Base-by-base conservation (phyloP, 2,113 vertebrate species). In the Epinephelus moara region DNA sequence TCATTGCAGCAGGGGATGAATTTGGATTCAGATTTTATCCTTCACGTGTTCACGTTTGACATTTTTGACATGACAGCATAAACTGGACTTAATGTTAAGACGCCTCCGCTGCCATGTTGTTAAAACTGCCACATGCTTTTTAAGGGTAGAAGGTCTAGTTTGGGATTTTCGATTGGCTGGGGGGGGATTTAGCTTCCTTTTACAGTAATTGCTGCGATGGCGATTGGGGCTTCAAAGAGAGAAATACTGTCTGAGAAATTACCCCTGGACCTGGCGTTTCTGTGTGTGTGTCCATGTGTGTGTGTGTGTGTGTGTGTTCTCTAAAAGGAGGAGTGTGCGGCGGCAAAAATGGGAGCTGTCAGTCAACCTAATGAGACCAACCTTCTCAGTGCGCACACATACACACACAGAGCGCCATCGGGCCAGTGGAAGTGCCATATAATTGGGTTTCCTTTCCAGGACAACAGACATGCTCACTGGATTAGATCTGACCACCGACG, bases 381-480 rank as follows among this genome's bases (percentile, higher is more conserved):
- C 89, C 91, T 93, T 90, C 90, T 88, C 72, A 50, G 81, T 59
- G 75, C 75, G 81, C 87, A 81, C 60, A 86, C 53, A 84, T 27
- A 85, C 85, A 85, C 81, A 80, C 88, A 85, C 80, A 70, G 59
- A 88, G 82, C 76, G 83, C 90, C 90, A 93, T 87, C 73, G 72
- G 89, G 85, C 85, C 90, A 91, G 92, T 93, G 93, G 93, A 94
- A 94, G 94, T 95, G 94, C 91, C 92, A 90, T 92, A 92, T 96
- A 94, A 96, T 96, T 95, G 94, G 92, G 93, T 95, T 96, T 95
- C 93, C 93, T 95, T 93, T 96, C 94, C 94, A 95, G 92, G 93
- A 95, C 95, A 94, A 94, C 91, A 93, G 95, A 93, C 94, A 93
- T 92, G 89, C 92, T 90, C 90, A 89, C 84, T 93, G 92, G 90